Percentiles rank a stretch among this genome's conserved stretches.
These are phyloP conservation scores for Stegana nigrithorax DNA, from an alignment of 2,888 invertebrate species.

Conservation along the genomic window DNA sequence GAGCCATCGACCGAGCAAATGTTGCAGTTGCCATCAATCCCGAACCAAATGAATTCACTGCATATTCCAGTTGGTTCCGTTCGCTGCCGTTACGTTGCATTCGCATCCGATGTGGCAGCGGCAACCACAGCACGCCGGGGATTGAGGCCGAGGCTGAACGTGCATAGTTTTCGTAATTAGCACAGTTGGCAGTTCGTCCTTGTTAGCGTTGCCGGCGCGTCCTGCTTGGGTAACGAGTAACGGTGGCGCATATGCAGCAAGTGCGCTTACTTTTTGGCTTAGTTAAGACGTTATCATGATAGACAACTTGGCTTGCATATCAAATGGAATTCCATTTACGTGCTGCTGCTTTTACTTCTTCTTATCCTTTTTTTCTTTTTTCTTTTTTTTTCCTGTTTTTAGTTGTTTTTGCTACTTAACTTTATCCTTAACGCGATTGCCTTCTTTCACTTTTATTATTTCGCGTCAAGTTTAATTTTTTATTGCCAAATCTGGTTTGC, in stretches of 20 bases:
- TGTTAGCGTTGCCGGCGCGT: neutral
- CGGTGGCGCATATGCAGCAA: neutral
- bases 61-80: neutral
- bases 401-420: neutral
- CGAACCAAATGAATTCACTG: too few species aligned
- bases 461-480: slow-evolving; percentile 12
- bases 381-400: neutral
- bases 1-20: too few species aligned
- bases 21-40: slow-evolving; percentile 2
- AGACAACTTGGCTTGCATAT: slow-evolving; percentile 49
- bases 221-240: neutral
- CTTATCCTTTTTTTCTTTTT: neutral
- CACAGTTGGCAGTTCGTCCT: slow-evolving; percentile 35
- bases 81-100: neutral
- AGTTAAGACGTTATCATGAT: slow-evolving; percentile 54
- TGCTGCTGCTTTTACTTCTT: neutral
- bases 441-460: slow-evolving; percentile 4
- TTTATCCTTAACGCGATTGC: neutral
- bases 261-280: slow-evolving; percentile 34
- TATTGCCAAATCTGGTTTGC: slow-evolving; percentile 6
- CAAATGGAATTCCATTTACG: neutral
- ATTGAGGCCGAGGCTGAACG: slow-evolving; percentile 36
- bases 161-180: slow-evolving; percentile 60
- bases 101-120: neutral
- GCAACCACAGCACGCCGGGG: slow-evolving; percentile 1